Percentiles rank a stretch among this genome's conserved stretches.
phyloP scores from a whole-genome alignment of 2,888 invertebrate species.

The Watsonalla binaria region DNA sequence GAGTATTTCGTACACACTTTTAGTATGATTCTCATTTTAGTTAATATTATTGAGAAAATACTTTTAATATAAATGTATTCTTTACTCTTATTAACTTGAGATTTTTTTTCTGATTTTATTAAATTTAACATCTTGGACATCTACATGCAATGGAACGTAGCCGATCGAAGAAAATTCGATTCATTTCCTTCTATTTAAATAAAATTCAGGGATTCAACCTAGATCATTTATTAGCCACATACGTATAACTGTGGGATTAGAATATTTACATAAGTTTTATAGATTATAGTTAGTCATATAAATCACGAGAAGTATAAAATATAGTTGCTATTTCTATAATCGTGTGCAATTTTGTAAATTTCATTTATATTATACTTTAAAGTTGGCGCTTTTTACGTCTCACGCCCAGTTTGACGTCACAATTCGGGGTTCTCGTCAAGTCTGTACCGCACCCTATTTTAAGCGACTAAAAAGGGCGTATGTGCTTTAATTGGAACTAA shows the following conservation, averaged over 20 bases:
- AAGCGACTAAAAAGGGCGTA: slow-evolving; percentile 36
- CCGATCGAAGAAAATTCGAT: slow-evolving; percentile 1
- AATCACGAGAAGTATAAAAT: no score
- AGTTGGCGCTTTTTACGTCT: slow-evolving; percentile 49
- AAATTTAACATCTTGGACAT: not conserved
- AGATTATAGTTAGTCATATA: no score
- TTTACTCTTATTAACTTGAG: no score
- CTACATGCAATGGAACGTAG: not conserved
- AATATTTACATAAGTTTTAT: no score
- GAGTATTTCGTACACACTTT: no score
- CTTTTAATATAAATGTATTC: slow-evolving; percentile 8
- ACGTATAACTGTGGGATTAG: no score
- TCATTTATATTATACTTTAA: slow-evolving; percentile 20
- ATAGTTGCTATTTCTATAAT: no score
- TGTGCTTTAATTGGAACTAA: slow-evolving; percentile 13
- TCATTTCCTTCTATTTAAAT: not conserved
- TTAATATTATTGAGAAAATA: not conserved
- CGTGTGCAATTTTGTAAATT: no score
- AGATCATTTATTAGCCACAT: no score
- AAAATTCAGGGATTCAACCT: no score
- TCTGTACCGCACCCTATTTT: slow-evolving; percentile 72
- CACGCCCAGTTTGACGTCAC: slow-evolving; percentile 80
- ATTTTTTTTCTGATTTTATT: no score
- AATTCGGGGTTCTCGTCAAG: slow-evolving; percentile 65
- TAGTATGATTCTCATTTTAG: no score